A percentile compares a stretch with the other conserved stretches of the same genome.
Conservation (phyloP, 2,797 vertebrate species). For the Anableps anableps region DNA sequence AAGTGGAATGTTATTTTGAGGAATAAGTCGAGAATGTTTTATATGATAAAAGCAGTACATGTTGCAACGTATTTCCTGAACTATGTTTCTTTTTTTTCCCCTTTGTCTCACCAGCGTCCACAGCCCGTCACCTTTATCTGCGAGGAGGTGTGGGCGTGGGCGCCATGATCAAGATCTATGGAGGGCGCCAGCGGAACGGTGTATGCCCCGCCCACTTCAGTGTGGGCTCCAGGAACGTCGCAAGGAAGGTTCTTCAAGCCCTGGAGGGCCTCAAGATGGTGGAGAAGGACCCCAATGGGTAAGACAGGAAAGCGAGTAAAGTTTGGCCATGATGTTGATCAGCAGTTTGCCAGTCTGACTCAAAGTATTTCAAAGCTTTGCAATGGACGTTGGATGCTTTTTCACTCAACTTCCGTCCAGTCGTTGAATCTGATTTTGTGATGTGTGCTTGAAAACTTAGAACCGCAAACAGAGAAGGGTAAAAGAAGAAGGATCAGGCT, state of each 20-base stretch:
- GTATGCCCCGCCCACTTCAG: slow-evolving; percentile 92
- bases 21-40: slow-evolving; percentile 24
- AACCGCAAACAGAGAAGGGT: no score
- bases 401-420: neutral
- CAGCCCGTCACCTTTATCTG: slow-evolving; percentile 89
- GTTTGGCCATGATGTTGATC: neutral
- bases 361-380: neutral
- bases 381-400: neutral
- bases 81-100: neutral
- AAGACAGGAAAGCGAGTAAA: slow-evolving; percentile 44
- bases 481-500: no score
- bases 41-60: slow-evolving; percentile 13
- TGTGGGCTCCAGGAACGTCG: slow-evolving; percentile 88
- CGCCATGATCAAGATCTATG: slow-evolving; percentile 93
- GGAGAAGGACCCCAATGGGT: slow-evolving; percentile 93
- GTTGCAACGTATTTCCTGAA: slow-evolving; percentile 16
- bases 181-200: slow-evolving; percentile 88
- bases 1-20: slow-evolving; percentile 46
- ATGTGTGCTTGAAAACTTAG: no score
- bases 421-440: neutral
- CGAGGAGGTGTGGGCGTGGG: slow-evolving; percentile 88
- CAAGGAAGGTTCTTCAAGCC: slow-evolving; percentile 87
- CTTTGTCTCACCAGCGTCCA: slow-evolving; percentile 80
- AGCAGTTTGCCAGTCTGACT: neutral
- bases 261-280: slow-evolving; percentile 92